Conservation (phyloP, 2,797 vertebrate species). For the Diglossa cyanea region DNA sequence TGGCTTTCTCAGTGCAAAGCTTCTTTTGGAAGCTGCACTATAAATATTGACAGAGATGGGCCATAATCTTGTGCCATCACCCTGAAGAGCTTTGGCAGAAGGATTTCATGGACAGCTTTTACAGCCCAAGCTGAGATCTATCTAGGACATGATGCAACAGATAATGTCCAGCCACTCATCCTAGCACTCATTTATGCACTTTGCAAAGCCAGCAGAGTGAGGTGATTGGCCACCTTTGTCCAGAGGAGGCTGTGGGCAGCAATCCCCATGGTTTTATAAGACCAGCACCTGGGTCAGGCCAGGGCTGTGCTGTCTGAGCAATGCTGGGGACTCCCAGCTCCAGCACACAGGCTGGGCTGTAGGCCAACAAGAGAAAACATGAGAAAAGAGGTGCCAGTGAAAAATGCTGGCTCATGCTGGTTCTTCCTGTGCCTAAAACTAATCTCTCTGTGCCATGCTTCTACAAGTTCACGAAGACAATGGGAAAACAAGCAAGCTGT, state of each 20-base stretch:
- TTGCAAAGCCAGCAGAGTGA: not conserved
- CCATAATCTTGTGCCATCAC: not conserved
- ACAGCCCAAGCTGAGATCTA: not conserved
- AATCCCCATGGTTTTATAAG: not conserved
- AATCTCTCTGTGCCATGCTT: not conserved
- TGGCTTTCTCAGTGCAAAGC: not conserved
- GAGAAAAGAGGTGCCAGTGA: not conserved
- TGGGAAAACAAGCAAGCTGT: conserved; percentile 23
- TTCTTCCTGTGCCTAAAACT: not conserved
- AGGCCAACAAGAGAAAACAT: not conserved
- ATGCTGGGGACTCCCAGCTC: not conserved
- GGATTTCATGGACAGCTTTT: not conserved
- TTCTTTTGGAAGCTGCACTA: not conserved
- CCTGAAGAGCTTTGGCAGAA: not conserved
- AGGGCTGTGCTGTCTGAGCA: not conserved
- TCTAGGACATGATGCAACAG: not conserved
- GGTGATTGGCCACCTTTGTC: not conserved
- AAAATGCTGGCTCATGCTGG: conserved; percentile 6
- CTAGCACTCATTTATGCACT: not conserved
- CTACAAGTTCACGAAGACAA: conserved; percentile 34
- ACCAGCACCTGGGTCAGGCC: not conserved
- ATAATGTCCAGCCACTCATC: not conserved
- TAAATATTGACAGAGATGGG: not conserved
- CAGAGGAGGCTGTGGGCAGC: not conserved
- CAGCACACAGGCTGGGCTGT: not conserved